Evolutionary conservation across 2,888 invertebrate species (phyloP), one percentile per base, ranked within the genome.

Genomic region (Embidobia sp.): DNA sequence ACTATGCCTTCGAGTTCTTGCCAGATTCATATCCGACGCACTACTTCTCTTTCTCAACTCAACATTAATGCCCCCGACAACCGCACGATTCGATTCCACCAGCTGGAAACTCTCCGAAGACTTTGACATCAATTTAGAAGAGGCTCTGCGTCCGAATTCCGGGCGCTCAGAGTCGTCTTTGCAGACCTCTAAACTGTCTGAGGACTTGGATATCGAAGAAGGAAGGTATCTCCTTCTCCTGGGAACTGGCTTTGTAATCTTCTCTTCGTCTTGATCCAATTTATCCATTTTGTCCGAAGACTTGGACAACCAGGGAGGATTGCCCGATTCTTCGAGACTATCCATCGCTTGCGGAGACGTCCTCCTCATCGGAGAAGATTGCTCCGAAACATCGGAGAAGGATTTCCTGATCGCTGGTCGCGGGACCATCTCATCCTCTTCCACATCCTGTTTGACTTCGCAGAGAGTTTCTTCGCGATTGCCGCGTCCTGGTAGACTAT

Each of bases 211-310:
- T 8, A 87, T 86, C 18, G 86, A 86, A 4, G 86, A 86, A 7
- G 82, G 51, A 8, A 84, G 49, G 26, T 83, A 81, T 1, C 82
- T 73, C 8, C 77, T 81, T 8, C 85, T 77, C 6, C 79, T 74
- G 0, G 79, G 80, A 2, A 82, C 70, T 2, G 87, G 87, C 19
- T 82, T 84, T 6, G 57, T 22, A 5, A 81, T 0, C 19, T 33
- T 51, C 26, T 75, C 80, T 6, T 86, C 86, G 29, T 83, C 77
- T 11, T 85, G 84, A 6, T 70, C 70, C 15, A 87, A 49, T 40
- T 85, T 85, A 5, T 88, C 87, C 42, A 88, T 86, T 10, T 83
- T 84, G 1, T 89, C 89, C 8, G 77, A 84, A 1, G 89, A 88
- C 46, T 88, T 89, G 18, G 85, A 85, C 66, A 86, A 84, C 85